These are phyloP conservation scores for Sebastes cheni DNA, from an alignment of 2,797 vertebrate species.

Conservation along the genomic window DNA sequence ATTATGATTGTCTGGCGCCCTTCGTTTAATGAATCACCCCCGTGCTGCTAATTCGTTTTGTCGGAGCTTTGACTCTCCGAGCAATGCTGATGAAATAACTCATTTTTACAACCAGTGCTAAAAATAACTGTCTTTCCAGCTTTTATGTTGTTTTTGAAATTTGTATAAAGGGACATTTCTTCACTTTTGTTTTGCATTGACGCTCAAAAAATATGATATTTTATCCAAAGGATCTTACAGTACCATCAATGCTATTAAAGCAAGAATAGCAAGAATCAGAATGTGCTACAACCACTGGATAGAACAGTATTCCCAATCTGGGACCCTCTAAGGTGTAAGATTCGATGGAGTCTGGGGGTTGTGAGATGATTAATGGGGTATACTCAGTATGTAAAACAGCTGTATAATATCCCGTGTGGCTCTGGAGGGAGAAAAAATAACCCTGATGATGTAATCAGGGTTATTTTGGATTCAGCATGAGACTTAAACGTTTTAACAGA, in stretches of 20 bases:
- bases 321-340: background rate
- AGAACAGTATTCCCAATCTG: background rate
- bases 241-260: background rate
- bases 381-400: background rate
- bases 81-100: background rate
- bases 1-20: conserved; percentile 17
- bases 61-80: conserved; percentile 12
- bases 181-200: too few relatives aligned
- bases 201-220: background rate
- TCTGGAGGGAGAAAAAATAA: too few relatives aligned
- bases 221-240: background rate
- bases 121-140: background rate
- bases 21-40: conserved; percentile 25
- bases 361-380: background rate
- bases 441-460: too few relatives aligned
- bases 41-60: conserved; percentile 8
- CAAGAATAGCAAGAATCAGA: background rate
- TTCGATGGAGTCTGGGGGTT: background rate
- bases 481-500: background rate
- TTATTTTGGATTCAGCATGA: background rate
- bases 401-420: background rate
- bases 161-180: background rate
- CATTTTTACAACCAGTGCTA: background rate
- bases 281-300: background rate
- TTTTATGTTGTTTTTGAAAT: background rate